Conservation (phyloP, 2,888 invertebrate species). For the Polyploca ridens region DNA sequence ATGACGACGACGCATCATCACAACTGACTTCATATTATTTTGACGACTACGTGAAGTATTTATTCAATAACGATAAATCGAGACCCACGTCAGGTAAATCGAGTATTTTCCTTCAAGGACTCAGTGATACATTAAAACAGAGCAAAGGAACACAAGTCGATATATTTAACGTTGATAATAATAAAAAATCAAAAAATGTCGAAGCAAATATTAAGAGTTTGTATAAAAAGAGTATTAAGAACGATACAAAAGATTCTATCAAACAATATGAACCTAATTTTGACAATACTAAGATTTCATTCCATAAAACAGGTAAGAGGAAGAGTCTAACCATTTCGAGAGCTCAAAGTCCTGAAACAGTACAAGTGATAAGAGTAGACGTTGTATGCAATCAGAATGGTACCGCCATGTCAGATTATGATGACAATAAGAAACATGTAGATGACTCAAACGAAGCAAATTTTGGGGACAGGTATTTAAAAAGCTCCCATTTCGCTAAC, state of each 20-base stretch:
- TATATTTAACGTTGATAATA: conserved; percentile 27
- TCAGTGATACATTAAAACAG: conserved; percentile 48
- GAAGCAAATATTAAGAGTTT: conserved; percentile 39
- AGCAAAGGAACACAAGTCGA: conserved; percentile 62
- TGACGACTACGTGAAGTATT: conserved; percentile 72
- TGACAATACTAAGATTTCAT: conserved; percentile 62
- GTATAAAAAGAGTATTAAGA: conserved; percentile 29
- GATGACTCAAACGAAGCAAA: conserved; percentile 29
- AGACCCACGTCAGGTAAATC: conserved; percentile 68
- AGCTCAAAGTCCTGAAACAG: conserved; percentile 74
- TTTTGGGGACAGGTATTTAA: conserved; percentile 43
- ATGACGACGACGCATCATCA: conserved; percentile 58
- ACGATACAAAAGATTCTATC: conserved; percentile 32
- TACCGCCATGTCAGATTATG: conserved; percentile 48
- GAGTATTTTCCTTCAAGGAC: conserved; percentile 51
- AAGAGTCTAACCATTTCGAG: conserved; percentile 78
- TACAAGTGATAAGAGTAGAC: conserved; percentile 79
- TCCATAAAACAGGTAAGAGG: conserved; percentile 63
- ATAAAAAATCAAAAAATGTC: conserved; percentile 38
- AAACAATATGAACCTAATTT: conserved; percentile 34
- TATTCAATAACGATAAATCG: conserved; percentile 60
- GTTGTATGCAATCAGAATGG: conserved; percentile 68
- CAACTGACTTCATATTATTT: conserved; percentile 66
- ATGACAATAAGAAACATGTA: conserved; percentile 47
- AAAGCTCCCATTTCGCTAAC: conserved; percentile 55